Evolutionary conservation across 2,888 invertebrate species (phyloP).

Genomic region (Deroplatys truncata): DNA sequence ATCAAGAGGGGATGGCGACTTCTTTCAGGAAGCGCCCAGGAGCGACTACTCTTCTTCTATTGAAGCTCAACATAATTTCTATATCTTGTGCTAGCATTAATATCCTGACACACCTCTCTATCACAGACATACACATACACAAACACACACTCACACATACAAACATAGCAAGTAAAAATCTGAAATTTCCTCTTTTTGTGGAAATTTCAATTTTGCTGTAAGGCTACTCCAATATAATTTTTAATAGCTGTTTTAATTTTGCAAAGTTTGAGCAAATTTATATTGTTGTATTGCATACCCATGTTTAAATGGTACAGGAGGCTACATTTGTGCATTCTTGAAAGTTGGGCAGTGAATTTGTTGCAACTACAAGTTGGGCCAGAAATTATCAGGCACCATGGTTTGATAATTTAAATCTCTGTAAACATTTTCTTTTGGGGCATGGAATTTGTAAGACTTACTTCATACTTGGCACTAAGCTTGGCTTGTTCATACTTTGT

Average conservation of each 20-base stretch:
- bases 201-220: neutral
- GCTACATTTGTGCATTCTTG: neutral
- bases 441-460: neutral
- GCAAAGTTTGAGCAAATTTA: neutral
- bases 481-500: neutral
- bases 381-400: neutral
- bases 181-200: neutral
- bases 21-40: slow-evolving; percentile 80
- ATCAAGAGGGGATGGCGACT: slow-evolving; percentile 87
- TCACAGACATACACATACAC: neutral
- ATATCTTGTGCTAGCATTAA: neutral
- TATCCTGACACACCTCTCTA: neutral
- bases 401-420: neutral
- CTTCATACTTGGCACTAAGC: neutral
- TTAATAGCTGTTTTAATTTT: neutral
- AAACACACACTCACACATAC: neutral
- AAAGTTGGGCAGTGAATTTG: neutral
- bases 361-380: neutral
- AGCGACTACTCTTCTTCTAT: slow-evolving; percentile 83
- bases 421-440: neutral
- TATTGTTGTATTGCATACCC: neutral
- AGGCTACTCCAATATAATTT: neutral
- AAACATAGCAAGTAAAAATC: neutral
- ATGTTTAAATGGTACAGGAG: neutral
- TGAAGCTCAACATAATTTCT: slow-evolving; percentile 40